phyloP scores from a whole-genome alignment of 2,113 vertebrate species.

The Aegithalos caudatus region DNA sequence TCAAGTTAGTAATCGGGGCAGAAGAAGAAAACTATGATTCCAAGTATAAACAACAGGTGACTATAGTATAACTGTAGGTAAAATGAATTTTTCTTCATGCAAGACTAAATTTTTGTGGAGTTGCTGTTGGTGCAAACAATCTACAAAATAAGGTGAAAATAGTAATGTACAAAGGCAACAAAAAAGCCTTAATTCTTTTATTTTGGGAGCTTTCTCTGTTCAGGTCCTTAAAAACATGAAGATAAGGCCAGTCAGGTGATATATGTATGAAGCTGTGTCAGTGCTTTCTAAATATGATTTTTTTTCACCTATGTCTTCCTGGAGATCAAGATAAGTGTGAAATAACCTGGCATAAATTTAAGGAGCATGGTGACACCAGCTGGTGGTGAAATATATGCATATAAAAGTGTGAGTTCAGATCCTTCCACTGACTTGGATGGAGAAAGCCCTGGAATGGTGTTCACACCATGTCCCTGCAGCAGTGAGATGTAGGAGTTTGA shows the following conservation, averaged over 20 bases:
- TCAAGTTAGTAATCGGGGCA: background rate
- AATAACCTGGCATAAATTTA: background rate
- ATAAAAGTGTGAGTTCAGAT: background rate
- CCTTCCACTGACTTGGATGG: background rate
- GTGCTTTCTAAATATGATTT: background rate
- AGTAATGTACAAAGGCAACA: background rate
- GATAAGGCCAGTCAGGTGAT: background rate
- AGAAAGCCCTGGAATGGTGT: background rate
- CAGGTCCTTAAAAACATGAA: background rate
- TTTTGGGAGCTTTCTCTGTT: background rate
- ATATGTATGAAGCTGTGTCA: background rate
- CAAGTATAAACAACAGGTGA: background rate
- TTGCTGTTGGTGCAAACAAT: background rate
- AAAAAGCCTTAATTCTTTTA: background rate
- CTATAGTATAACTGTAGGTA: background rate
- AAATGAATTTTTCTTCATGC: background rate
- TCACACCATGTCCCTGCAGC: background rate
- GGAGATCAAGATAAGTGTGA: background rate
- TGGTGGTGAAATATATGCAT: background rate
- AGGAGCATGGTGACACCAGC: conserved; percentile 7
- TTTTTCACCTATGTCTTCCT: background rate
- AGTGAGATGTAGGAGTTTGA: background rate
- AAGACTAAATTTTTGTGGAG: background rate
- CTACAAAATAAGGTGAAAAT: background rate
- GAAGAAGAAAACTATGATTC: background rate